Evolutionary conservation across 2,797 vertebrate species (phyloP).

Genomic region (Knipowitschia caucasica): DNA sequence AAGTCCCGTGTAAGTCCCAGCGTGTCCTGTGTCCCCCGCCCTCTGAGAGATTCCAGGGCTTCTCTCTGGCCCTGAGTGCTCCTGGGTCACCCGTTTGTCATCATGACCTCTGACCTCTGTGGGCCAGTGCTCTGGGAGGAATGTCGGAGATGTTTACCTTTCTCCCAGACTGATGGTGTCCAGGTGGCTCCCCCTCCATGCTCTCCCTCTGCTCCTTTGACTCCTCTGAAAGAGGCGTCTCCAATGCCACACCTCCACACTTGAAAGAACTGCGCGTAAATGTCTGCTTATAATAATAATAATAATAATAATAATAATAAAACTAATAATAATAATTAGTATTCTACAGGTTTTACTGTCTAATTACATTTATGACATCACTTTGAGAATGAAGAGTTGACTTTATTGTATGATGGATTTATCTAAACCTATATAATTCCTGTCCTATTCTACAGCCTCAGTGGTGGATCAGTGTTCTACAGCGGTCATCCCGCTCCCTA

Average conservation of each 20-base stretch:
- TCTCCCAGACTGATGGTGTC: slow-evolving; percentile 92
- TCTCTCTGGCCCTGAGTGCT: slow-evolving; percentile 84
- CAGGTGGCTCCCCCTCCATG: slow-evolving; percentile 81
- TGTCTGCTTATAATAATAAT: neutral
- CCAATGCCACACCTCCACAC: slow-evolving; percentile 24
- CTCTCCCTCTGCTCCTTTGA: neutral
- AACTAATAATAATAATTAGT: too few species aligned
- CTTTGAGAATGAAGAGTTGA: too few species aligned
- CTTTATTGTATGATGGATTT: too few species aligned
- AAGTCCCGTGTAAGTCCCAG: neutral
- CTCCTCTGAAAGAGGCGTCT: slow-evolving; percentile 45
- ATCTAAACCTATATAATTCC: too few species aligned
- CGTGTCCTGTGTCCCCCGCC: slow-evolving; percentile 53
- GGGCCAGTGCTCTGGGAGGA: slow-evolving; percentile 89
- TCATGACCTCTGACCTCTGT: slow-evolving; percentile 92
- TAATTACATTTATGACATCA: too few species aligned
- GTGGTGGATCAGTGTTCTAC: too few species aligned
- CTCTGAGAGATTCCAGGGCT: slow-evolving; percentile 94
- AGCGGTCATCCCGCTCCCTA: too few species aligned
- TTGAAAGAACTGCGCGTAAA: neutral
- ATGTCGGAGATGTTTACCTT: slow-evolving; percentile 97
- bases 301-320: neutral
- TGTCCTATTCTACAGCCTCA: too few species aligned
- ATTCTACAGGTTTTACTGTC: too few species aligned
- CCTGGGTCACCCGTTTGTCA: slow-evolving; percentile 90